Base-by-base conservation (phyloP, 2,888 invertebrate species). In the Pycnomerus fuliginosus region DNA sequence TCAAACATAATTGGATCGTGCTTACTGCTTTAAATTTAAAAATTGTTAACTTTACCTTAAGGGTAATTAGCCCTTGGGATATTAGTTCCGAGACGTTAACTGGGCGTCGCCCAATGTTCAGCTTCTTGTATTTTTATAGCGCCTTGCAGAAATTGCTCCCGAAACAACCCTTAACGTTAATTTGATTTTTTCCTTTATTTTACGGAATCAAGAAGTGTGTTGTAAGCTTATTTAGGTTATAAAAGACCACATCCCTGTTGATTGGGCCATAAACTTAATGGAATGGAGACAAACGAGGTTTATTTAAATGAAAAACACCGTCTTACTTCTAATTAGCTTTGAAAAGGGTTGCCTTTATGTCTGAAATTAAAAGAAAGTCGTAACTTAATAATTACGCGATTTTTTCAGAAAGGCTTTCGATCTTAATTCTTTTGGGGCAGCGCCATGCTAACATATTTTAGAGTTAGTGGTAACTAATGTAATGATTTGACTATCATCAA, bases 61-160 rank as follows among this genome's bases (percentile, higher is more conserved):
- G 50, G 61, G 60, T 67, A 67, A 67, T 67, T 66, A 64, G 63
- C 58, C 55, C 55, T 52, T 59, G 60, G 62, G 57, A 59, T 61
- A 69, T 68, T 68, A 64, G 67, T 68, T 68, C 66, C 68, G 58
- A 63, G 62, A 65, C 68, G 68, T 69, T 69, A 68, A 67, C 55
- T 62, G 55, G 51, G 50, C 52, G 50, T 55, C 35, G 43, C 29
- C 34, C 32, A 42, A 44, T 39, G 34, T 33, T 45, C 35, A 35
- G 39, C 40, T 44, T 39, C 30, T 48, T 49, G 49, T 34, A 50
- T 62, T 63, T 67, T 66, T 65, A 65, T 65, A 59, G 60, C 63
- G 61, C 63, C 58, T 54, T 47, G 46, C 53, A 52, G 41, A 44
- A 64, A 65, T 60, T 49, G 56, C 54, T 64, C 66, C 65, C 66